phyloP scores from a whole-genome alignment of 2,113 vertebrate species.

The Capreolus pygargus region DNA sequence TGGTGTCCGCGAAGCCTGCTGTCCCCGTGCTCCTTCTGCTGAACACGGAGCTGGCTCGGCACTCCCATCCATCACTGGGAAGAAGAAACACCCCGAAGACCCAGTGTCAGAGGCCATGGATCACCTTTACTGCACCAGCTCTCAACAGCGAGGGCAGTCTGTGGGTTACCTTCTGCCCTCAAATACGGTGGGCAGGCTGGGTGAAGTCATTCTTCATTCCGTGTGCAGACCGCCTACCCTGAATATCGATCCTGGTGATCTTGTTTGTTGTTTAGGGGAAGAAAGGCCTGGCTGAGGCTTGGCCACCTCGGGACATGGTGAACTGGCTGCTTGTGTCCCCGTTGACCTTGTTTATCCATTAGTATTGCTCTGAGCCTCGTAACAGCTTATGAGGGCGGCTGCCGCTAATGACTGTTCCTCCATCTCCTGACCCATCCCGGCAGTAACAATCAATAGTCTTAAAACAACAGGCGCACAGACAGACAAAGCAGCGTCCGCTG shows the following conservation, averaged over 20 bases:
- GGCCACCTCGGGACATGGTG: slow-evolving; percentile 39
- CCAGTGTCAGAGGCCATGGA: not conserved
- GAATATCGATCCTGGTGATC: not conserved
- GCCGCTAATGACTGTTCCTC: slow-evolving; percentile 70
- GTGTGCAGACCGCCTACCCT: not conserved
- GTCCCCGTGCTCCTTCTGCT: not conserved
- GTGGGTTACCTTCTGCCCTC: not conserved
- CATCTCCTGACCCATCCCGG: slow-evolving; percentile 51
- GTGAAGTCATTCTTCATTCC: not conserved
- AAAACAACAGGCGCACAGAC: not conserved
- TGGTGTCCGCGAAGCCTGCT: not conserved
- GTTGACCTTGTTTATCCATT: slow-evolving; percentile 72
- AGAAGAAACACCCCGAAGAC: not conserved
- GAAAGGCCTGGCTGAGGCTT: slow-evolving; percentile 49
- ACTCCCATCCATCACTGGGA: not conserved
- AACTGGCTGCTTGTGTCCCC: slow-evolving; percentile 53
- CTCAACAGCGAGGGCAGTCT: not conserved
- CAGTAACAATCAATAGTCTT: slow-evolving; percentile 67
- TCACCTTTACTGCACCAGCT: not conserved
- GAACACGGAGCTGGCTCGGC: not conserved
- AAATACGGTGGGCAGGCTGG: not conserved
- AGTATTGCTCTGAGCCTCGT: slow-evolving; percentile 56
- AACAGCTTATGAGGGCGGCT: slow-evolving; percentile 56
- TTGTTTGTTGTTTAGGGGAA: slow-evolving; percentile 59
- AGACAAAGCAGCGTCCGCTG: not conserved